A percentile compares a stretch with the other conserved stretches of the same genome.
Evolutionary conservation across 1,140 invertebrate species (phyloP).

Genomic region (Leptinotarsa undecemlineata): DNA sequence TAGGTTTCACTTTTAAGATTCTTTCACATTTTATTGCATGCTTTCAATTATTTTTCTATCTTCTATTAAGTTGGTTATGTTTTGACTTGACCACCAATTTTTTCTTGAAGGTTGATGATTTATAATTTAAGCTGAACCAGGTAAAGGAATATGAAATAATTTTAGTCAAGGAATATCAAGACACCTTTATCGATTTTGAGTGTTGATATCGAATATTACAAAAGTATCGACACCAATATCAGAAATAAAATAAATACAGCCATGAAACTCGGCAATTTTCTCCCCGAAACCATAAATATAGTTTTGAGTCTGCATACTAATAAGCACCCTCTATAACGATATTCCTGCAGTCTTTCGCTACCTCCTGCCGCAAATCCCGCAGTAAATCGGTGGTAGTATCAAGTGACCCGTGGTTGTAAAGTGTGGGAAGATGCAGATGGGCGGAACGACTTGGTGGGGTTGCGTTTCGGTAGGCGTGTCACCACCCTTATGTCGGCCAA

Average conservation of each 20-base stretch:
- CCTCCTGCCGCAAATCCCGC: slow-evolving; percentile 31
- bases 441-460: slow-evolving; percentile 47
- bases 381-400: slow-evolving; percentile 44
- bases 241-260: too few relatives aligned
- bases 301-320: background rate
- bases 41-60: too few relatives aligned
- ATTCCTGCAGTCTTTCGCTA: background rate
- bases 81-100: too few relatives aligned
- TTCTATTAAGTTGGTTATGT: too few relatives aligned
- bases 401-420: slow-evolving; percentile 52
- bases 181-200: too few relatives aligned
- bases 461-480: slow-evolving; percentile 38
- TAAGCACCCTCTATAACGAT: slow-evolving; percentile 4
- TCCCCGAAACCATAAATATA: background rate
- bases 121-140: too few relatives aligned
- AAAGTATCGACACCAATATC: too few relatives aligned
- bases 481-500: slow-evolving; percentile 33
- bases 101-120: too few relatives aligned
- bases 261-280: background rate
- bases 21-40: too few relatives aligned
- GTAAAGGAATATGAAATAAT: too few relatives aligned
- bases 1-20: too few relatives aligned
- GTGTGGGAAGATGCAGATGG: slow-evolving; percentile 51
- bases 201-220: too few relatives aligned
- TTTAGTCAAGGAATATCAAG: background rate